Conservation (phyloP, 2,797 vertebrate genomes). For the Hephaestus fuliginosus region DNA sequence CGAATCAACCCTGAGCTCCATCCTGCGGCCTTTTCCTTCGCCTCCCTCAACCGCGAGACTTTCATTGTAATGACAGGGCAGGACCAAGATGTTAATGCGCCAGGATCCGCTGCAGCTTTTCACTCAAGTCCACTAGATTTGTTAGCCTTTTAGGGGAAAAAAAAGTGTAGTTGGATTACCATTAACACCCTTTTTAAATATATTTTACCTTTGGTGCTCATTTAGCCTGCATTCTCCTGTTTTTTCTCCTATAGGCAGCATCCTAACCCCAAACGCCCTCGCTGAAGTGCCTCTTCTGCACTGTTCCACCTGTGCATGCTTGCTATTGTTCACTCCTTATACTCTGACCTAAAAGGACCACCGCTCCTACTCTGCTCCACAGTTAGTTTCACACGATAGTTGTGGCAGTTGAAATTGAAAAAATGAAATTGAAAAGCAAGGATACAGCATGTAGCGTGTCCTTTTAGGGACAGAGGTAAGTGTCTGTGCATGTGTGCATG, state of each 20-base stretch:
- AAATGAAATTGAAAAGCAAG: not conserved
- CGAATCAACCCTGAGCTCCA: conserved; percentile 19
- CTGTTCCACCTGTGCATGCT: conserved; percentile 69
- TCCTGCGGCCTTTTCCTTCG: conserved; percentile 46
- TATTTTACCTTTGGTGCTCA: conserved; percentile 48
- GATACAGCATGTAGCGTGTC: conserved; percentile 31
- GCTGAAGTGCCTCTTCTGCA: conserved; percentile 46
- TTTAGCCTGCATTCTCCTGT: conserved; percentile 41
- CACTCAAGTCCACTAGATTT: conserved; percentile 13
- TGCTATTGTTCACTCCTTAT: conserved; percentile 60
- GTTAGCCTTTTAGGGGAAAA: not conserved
- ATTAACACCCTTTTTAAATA: not conserved
- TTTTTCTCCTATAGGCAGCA: conserved; percentile 28
- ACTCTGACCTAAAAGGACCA: conserved; percentile 75
- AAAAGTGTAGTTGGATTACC: conserved; percentile 4
- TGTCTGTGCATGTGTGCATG: conserved; percentile 78
- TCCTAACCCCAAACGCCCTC: conserved; percentile 39
- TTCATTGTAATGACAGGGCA: conserved; percentile 24
- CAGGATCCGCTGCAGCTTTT: conserved; percentile 52
- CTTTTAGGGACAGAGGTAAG: conserved; percentile 68
- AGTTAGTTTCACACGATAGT: not conserved
- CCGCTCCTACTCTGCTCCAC: not conserved
- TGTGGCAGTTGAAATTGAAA: not conserved
- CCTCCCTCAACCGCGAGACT: not conserved
- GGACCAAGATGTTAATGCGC: conserved; percentile 40